A percentile compares a stretch with the other conserved stretches of the same genome.
phyloP scores from a whole-genome alignment of 2,888 invertebrate genomes.

The Apocheima hispidaria region DNA sequence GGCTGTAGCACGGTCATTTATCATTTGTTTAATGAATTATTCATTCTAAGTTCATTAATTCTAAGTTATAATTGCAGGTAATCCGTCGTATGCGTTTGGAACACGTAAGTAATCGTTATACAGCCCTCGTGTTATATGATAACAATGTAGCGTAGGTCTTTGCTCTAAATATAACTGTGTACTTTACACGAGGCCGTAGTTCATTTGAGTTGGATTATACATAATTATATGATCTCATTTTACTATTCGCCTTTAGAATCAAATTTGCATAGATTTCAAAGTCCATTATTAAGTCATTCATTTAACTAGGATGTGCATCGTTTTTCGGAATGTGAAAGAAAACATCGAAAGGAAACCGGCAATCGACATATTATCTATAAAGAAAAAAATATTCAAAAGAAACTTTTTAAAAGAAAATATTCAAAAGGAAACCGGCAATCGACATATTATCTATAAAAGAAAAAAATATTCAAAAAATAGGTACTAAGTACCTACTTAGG shows the following conservation, averaged over 20 bases:
- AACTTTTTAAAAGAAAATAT: no score
- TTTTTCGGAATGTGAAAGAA: neutral
- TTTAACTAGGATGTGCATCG: neutral
- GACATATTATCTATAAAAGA: no score
- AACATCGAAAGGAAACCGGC: neutral
- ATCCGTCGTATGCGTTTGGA: conserved; percentile 7
- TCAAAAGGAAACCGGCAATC: no score
- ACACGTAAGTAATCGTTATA: conserved; percentile 8
- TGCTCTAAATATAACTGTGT: neutral
- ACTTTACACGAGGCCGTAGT: no score
- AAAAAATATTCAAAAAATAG: no score
- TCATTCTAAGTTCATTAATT: neutral
- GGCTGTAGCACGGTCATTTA: no score
- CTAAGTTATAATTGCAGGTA: conserved; percentile 3
- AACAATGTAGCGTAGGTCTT: no score
- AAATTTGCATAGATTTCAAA: no score
- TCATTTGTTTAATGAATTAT: neutral
- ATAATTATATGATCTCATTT: no score
- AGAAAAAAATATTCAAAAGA: neutral
- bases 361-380: neutral
- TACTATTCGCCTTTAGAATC: no score
- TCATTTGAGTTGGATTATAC: no score
- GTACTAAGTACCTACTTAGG: no score
- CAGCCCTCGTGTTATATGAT: neutral
- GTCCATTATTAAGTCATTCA: neutral